A percentile compares a stretch with the other conserved stretches of the same genome.
Conservation (phyloP, 2,888 invertebrate species). For the Syrista parreyssii region DNA sequence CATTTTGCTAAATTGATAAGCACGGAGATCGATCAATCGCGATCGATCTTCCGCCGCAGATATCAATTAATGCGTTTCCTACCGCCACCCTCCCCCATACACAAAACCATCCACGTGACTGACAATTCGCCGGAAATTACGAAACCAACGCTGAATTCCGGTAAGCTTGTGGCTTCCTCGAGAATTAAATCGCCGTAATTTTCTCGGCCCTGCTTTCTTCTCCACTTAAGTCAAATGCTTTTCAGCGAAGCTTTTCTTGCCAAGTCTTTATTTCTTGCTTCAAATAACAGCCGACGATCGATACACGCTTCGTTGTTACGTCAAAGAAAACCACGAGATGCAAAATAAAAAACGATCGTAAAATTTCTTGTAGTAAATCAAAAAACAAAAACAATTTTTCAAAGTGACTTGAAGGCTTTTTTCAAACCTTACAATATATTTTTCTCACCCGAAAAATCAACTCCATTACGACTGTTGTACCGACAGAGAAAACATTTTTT, state of each 20-base stretch:
- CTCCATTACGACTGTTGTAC: background rate
- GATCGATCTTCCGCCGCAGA: background rate
- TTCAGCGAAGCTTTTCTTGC: slow-evolving; percentile 35
- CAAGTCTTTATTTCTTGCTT: background rate
- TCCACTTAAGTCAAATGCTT: slow-evolving; percentile 48
- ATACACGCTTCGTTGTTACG: background rate
- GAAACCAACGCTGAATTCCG: background rate
- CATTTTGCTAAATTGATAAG: background rate
- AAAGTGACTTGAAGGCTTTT: background rate
- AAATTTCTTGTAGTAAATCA: background rate
- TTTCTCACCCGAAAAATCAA: background rate
- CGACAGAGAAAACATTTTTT: background rate
- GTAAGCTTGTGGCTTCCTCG: background rate
- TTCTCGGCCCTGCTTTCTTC: slow-evolving; percentile 14
- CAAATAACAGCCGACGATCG: background rate
- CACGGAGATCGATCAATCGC: background rate
- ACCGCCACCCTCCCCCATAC: background rate
- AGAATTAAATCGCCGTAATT: background rate
- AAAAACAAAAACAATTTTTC: background rate
- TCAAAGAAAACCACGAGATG: background rate
- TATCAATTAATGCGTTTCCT: background rate
- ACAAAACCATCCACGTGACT: background rate
- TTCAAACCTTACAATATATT: background rate
- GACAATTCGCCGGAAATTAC: background rate
- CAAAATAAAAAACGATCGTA: background rate